Conservation (phyloP, 1,140 invertebrate genomes). For the Semibalanus balanoides region DNA sequence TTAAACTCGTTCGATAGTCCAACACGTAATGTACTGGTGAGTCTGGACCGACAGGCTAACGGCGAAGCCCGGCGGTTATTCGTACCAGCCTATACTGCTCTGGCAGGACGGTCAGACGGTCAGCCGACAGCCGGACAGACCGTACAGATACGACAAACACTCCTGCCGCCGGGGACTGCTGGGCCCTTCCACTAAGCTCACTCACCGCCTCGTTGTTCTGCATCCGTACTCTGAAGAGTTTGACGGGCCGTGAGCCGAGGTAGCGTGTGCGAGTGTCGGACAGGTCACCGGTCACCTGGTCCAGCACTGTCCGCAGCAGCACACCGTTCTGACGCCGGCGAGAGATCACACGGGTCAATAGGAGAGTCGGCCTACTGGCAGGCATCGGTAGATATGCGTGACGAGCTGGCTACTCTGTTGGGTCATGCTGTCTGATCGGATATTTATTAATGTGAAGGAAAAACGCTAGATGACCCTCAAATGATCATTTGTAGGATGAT, state of each 20-base stretch:
- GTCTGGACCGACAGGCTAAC: background rate
- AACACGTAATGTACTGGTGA: background rate
- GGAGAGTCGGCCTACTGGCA: too few species aligned
- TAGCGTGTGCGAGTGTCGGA: conserved; percentile 94
- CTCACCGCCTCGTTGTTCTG: conserved; percentile 85
- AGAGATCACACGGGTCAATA: too few species aligned
- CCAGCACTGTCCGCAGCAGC: conserved; percentile 82
- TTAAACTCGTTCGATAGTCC: too few species aligned
- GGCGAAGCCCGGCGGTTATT: background rate
- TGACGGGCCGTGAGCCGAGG: conserved; percentile 85
- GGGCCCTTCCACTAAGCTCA: conserved; percentile 15
- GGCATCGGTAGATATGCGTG: too few species aligned
- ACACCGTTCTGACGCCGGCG: conserved; percentile 97
- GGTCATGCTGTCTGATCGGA: too few species aligned
- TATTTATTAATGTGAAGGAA: too few species aligned
- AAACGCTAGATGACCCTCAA: too few species aligned
- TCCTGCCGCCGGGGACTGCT: too few species aligned
- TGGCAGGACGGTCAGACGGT: background rate
- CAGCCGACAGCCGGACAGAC: too few species aligned
- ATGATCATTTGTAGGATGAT: too few species aligned
- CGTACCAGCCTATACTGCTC: background rate
- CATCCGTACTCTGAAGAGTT: conserved; percentile 87
- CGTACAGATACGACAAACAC: too few species aligned
- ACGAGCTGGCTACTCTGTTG: too few species aligned
- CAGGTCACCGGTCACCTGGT: conserved; percentile 91